Percentiles rank a stretch among this genome's conserved stretches.
Evolutionary conservation across 2,888 invertebrate genomes (phyloP).

Genomic region (Notodonta ziczac): DNA sequence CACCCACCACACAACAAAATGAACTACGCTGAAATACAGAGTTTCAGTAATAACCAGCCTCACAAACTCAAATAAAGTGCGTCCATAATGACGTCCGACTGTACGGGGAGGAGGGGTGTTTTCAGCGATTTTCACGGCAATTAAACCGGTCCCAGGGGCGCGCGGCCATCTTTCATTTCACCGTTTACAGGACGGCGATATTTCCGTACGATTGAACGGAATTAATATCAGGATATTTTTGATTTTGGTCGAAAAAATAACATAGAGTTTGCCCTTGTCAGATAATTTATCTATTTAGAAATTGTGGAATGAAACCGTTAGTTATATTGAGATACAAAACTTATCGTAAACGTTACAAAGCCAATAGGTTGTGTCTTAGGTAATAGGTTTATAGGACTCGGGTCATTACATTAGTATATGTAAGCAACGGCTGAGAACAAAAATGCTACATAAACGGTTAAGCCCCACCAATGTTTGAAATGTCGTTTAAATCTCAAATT

Average conservation of each 20-base stretch:
- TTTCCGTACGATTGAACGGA: conserved; percentile 18
- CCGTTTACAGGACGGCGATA: conserved; percentile 20
- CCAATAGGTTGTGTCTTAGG: too few species aligned
- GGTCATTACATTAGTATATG: too few species aligned
- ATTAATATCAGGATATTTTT: conserved; percentile 19
- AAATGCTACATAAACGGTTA: not conserved
- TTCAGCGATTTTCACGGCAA: conserved; percentile 52
- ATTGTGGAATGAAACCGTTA: not conserved
- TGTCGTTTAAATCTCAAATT: too few species aligned
- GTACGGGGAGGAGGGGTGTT: conserved; percentile 25
- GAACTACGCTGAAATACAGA: conserved; percentile 50
- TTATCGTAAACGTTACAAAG: too few species aligned
- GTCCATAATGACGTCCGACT: conserved; percentile 46
- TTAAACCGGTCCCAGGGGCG: conserved; percentile 39
- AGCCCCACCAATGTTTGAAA: too few species aligned
- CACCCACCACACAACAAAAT: conserved; percentile 33
- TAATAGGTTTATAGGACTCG: too few species aligned
- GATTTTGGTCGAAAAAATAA: conserved; percentile 11
- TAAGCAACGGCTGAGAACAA: too few species aligned
- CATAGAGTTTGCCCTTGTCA: not conserved
- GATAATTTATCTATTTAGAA: not conserved
- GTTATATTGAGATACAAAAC: too few species aligned
- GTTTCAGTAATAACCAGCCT: conserved; percentile 52
- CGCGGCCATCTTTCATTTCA: conserved; percentile 29
- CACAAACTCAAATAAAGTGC: conserved; percentile 54